Conservation (phyloP, 2,797 vertebrate species). For the Hypotaenidia philippensis region DNA sequence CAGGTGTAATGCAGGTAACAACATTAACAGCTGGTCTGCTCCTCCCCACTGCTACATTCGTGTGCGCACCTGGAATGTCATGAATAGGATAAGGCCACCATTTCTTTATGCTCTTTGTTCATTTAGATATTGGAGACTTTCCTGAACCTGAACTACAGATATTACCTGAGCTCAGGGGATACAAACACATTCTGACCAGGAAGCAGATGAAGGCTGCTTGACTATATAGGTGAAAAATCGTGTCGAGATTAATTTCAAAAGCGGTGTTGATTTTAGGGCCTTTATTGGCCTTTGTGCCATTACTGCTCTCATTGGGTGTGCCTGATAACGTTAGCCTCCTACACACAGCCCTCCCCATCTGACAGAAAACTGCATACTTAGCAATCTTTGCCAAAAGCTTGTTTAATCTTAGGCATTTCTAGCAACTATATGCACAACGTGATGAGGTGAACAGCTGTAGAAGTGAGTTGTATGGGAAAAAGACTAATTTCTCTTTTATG, state of each 20-base stretch:
- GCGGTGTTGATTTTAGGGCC: background rate
- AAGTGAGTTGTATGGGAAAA: background rate
- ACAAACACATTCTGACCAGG: background rate
- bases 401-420: constrained; percentile 10
- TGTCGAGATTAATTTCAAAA: background rate
- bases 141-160: constrained; percentile 1
- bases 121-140: background rate
- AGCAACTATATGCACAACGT: background rate
- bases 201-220: background rate
- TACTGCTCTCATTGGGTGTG: background rate
- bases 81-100: background rate
- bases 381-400: constrained; percentile 23
- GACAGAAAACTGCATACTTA: background rate
- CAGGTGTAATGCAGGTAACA: background rate
- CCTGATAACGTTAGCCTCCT: constrained; percentile 16
- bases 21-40: background rate
- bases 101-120: constrained; percentile 1
- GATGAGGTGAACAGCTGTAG: background rate
- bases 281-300: background rate
- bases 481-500: constrained; percentile 24
- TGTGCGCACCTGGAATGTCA: background rate
- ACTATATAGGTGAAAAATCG: background rate
- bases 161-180: constrained; percentile 16
- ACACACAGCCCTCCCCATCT: background rate
- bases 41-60: background rate